phyloP scores from a whole-genome alignment of 2,113 vertebrate species.

The Cinclus mexicanus region DNA sequence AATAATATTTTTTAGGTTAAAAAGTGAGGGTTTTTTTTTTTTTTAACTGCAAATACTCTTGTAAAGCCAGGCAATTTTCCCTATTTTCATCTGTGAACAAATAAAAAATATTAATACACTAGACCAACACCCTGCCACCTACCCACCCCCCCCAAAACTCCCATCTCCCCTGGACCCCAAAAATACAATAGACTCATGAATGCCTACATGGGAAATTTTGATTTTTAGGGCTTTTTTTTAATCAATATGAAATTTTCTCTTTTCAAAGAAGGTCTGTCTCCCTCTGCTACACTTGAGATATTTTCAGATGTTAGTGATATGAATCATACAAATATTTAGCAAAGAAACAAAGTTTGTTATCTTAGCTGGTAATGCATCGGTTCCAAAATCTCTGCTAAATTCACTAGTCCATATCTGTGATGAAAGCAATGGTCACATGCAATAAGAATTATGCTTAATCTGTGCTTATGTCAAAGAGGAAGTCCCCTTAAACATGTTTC shows the following conservation, averaged over 20 bases:
- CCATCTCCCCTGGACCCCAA: too few relatives aligned
- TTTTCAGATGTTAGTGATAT: background rate
- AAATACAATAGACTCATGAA: background rate
- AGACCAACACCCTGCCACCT: background rate
- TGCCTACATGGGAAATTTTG: background rate
- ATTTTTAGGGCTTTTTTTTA: background rate
- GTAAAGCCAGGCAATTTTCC: background rate
- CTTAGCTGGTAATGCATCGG: background rate
- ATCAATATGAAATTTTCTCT: background rate
- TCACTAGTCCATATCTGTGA: background rate
- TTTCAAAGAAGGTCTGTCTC: background rate
- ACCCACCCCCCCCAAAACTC: rapidly evolving
- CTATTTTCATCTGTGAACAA: background rate
- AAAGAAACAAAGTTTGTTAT: background rate
- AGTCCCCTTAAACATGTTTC: background rate
- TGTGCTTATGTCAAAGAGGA: background rate
- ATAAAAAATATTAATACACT: background rate
- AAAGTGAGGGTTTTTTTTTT: background rate
- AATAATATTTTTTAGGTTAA: background rate
- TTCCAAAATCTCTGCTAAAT: background rate
- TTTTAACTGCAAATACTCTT: background rate
- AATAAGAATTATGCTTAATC: background rate
- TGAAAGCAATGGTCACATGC: background rate
- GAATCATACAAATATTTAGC: background rate
- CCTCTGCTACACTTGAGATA: background rate